phyloP scores from a whole-genome alignment of 2,797 vertebrate species.

The Spatula clypeata region DNA sequence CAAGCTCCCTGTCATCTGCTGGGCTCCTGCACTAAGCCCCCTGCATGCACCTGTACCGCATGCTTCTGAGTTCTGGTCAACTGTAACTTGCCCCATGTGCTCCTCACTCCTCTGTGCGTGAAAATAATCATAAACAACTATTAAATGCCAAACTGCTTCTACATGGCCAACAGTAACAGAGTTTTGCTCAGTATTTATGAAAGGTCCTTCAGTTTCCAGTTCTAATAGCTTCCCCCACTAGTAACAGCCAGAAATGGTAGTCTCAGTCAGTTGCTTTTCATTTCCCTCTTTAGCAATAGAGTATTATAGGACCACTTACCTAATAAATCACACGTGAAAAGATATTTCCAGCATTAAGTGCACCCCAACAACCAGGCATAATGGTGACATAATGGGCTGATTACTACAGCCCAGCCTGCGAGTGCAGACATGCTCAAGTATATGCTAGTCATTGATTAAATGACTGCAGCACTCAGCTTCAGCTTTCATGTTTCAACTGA shows the following conservation, averaged over 20 bases:
- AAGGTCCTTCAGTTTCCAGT: neutral
- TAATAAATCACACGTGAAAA: neutral
- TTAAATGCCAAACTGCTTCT: neutral
- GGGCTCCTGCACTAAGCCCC: neutral
- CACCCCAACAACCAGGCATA: neutral
- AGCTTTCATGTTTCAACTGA: conserved; percentile 4
- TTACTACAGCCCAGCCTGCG: neutral
- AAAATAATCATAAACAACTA: neutral
- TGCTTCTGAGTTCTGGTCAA: neutral
- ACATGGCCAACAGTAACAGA: neutral
- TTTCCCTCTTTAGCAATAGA: neutral
- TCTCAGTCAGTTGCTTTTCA: neutral
- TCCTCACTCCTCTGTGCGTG: neutral
- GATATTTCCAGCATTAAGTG: neutral
- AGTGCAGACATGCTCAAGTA: neutral
- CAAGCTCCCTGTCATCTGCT: neutral
- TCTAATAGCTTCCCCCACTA: neutral
- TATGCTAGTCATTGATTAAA: neutral
- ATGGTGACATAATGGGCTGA: neutral
- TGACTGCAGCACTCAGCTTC: neutral
- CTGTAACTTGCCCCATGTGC: neutral
- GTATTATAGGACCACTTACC: neutral
- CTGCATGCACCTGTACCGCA: neutral
- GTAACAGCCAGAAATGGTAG: neutral
- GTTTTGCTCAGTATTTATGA: neutral